phyloP scores from a whole-genome alignment of 1,140 invertebrate genomes.

The Steinernema feltiae region DNA sequence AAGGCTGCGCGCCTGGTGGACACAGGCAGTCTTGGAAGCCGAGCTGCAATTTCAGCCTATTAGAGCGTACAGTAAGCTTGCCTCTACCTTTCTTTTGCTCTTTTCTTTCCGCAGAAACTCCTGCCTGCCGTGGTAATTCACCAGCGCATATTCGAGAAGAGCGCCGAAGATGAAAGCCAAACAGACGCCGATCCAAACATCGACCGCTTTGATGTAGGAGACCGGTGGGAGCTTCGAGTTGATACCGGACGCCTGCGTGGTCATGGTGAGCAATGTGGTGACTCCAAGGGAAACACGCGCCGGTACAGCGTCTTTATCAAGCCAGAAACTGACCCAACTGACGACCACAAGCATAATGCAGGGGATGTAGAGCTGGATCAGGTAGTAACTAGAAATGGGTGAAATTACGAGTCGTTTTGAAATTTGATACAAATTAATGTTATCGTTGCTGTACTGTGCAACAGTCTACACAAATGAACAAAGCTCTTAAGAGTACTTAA shows the following conservation, averaged over 20 bases:
- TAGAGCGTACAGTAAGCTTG: conserved; percentile 11
- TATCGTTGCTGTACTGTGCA: too few relatives aligned
- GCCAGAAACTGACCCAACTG: conserved; percentile 93
- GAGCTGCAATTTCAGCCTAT: not conserved
- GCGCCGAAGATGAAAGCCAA: conserved; percentile 88
- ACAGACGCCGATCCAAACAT: conserved; percentile 94
- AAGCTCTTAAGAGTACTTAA: not conserved
- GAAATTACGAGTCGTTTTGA: not conserved
- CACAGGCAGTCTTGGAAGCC: conserved; percentile 45
- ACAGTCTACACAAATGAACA: not conserved
- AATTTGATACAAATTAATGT: not conserved
- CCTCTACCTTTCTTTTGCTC: conserved; percentile 26
- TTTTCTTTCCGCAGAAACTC: conserved; percentile 63
- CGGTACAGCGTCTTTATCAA: conserved; percentile 84
- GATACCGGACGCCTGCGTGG: conserved; percentile 90
- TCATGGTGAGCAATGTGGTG: conserved; percentile 78
- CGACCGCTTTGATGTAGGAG: conserved; percentile 89
- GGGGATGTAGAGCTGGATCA: conserved; percentile 69
- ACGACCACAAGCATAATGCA: conserved; percentile 69
- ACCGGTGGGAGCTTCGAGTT: conserved; percentile 92
- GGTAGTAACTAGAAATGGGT: conserved; percentile 76
- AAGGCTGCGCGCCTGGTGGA: conserved; percentile 36
- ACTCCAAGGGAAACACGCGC: conserved; percentile 88
- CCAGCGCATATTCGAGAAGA: conserved; percentile 88
- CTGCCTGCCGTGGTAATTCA: conserved; percentile 89